Evolutionary conservation across 2,113 vertebrate species (phyloP), one percentile per base, ranked within the genome.

Genomic region (Grammatotria lemairii): DNA sequence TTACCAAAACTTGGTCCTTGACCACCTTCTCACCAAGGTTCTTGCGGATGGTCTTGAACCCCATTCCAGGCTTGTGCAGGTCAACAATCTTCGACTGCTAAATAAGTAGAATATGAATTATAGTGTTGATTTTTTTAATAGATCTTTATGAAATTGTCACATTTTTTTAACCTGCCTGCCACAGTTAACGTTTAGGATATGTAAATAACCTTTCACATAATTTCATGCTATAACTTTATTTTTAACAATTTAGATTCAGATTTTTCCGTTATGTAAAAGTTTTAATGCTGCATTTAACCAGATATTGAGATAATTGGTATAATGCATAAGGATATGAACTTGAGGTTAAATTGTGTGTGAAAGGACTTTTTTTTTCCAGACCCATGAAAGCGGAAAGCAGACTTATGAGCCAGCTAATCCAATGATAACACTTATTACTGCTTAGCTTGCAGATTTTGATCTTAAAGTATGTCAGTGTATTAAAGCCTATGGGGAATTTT

Each of bases 331-430:
- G 91, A 93, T 92, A 82, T 93, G 84, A 95, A 93, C 88, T 93
- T 89, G 90, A 86, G 81, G 88, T 91, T 94, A 80, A 93, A 88
- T 90, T 92, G 82, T 23, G 80, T 92, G 92, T 91, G 87, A 92
- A 93, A 90, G 57, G 78, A 88, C 83, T 91, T 93, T 94, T 88
- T 88, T 63, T 82, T 93, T 93, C 87, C 91, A 91, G 87, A 80
- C 80, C 82, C 55, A 85, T 89, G 85, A 83, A 83, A 94, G 90
- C 80, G 81, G 92, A 94, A 95, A 90, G 79, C 45, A 75, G 82
- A 63, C 60, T 93, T 89, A 93, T 92, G 90, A 92, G 85, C 33
- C 91, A 93, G 89, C 68, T 94, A 93, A 95, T 94, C 93, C 88
- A 92, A 89, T 90, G 85, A 94, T 93, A 90, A 93, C 85, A 94